Base-by-base conservation (phyloP, 2,797 vertebrate species). In the Heterohyrax brucei region DNA sequence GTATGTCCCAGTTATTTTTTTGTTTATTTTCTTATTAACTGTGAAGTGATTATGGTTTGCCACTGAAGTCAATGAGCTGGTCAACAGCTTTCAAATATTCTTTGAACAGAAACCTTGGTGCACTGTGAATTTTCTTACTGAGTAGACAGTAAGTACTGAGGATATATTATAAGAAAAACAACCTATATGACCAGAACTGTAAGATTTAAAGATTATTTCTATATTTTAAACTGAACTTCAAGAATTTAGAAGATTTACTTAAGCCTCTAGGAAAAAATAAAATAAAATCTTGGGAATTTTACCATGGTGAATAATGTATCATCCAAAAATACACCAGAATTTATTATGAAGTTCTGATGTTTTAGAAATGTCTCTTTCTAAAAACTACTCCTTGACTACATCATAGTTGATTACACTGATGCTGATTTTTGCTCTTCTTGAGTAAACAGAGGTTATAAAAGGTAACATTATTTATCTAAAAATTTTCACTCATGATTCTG, bases 191-290 rank as follows among this genome's bases (percentile, higher is more conserved):
- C 90, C 76, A 97, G 93, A 97, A 91, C 53, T 97, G 97, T 97
- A 93, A 96, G 92, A 97, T 94, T 98, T 94, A 93, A 81, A 77
- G 97, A 97, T 94, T 92, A 97, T 97, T 97, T 98, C 48, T 94
- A 84, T 91, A 97, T 97, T 98, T 98, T 97, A 97, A 96, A 92
- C 97, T 95, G 84, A 97, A 98, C 93, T 95, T 98, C 88, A 97
- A 96, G 61, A 94, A 97, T 97, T 98, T 97, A 97, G 62, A 93
- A 98, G 97, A 97, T 98, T 98, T 98, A 97, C 26, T 97, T 98
- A 98, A 98, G 97, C 93, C 72, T 89, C 75, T 92, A 81, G 92
- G 82, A 73, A 0, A 28, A 96, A 90, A 95, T 39, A 62, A 97
- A 59, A 61, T 33, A 87, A 39, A 39, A 39, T 28, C 30, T 97